Conservation (phyloP, 2,797 vertebrate genomes). For the Chaenodraco wilsoni region DNA sequence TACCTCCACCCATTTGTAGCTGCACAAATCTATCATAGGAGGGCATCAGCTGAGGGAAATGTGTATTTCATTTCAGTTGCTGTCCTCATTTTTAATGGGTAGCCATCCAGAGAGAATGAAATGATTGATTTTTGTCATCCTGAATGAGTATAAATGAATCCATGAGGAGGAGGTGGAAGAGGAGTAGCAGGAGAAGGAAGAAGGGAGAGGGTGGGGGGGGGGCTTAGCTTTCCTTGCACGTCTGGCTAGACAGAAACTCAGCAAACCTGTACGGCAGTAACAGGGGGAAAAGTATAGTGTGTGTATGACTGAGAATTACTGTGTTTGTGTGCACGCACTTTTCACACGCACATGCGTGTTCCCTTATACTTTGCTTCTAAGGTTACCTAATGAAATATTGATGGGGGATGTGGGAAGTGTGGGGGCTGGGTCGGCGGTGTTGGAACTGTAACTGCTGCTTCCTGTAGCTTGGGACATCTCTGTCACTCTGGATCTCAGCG, state of each 20-base stretch:
- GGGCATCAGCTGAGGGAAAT: conserved; percentile 80
- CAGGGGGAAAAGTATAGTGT: conserved; percentile 52
- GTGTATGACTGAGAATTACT: conserved; percentile 32
- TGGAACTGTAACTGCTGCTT: conserved; percentile 84
- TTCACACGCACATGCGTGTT: conserved; percentile 49
- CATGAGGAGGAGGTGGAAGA: conserved; percentile 68
- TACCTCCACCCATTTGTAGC: conserved; percentile 76
- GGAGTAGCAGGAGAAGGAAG: conserved; percentile 46
- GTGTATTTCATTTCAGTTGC: conserved; percentile 85
- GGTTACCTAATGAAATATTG: conserved; percentile 92
- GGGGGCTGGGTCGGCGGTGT: conserved; percentile 70
- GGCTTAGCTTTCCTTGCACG: conserved; percentile 70
- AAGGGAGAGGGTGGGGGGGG: neutral
- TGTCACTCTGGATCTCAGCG: conserved; percentile 85
- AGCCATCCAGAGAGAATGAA: conserved; percentile 85
- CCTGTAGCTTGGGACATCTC: conserved; percentile 86
- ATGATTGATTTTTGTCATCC: conserved; percentile 86
- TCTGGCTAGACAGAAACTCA: conserved; percentile 74
- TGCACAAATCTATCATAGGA: conserved; percentile 81
- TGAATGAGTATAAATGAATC: conserved; percentile 84
- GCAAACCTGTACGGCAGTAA: conserved; percentile 70
- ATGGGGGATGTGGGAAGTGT: conserved; percentile 87
- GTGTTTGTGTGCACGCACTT: conserved; percentile 26
- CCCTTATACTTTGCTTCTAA: conserved; percentile 83
- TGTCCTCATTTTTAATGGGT: conserved; percentile 82